Conservation (phyloP, 2,797 vertebrate species). For the Peromyscus eremicus region DNA sequence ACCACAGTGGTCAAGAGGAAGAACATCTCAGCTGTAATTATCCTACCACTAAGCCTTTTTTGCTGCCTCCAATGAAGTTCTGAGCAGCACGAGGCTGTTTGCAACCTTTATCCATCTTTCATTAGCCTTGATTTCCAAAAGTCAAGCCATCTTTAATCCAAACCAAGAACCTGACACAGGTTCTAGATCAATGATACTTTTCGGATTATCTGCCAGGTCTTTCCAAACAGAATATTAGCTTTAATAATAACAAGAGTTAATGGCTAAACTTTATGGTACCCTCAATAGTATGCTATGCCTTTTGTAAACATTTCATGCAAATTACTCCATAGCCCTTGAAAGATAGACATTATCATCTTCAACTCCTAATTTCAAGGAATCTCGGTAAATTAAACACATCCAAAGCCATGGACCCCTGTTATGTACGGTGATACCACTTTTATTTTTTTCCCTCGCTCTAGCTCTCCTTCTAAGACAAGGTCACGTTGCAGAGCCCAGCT, state of each 20-base stretch:
- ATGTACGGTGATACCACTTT: background rate
- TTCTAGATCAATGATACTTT: conserved; percentile 11
- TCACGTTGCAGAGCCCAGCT: background rate
- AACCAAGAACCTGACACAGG: conserved; percentile 37
- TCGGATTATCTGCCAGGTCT: background rate
- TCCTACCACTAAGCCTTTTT: background rate
- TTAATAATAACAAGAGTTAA: background rate
- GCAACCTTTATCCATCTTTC: conserved; percentile 49
- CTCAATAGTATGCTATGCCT: background rate
- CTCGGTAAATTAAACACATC: background rate
- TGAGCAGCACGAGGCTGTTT: conserved; percentile 27
- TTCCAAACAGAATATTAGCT: conserved; percentile 35
- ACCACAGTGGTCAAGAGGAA: conserved; percentile 22
- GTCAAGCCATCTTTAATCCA: conserved; percentile 38
- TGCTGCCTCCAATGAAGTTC: conserved; percentile 12
- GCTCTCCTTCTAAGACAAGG: background rate
- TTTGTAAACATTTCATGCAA: background rate
- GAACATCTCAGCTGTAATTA: conserved; percentile 2
- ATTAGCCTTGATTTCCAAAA: conserved; percentile 57
- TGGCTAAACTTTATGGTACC: background rate
- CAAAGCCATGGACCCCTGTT: conserved; percentile 8
- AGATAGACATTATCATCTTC: background rate
- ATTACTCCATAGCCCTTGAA: background rate
- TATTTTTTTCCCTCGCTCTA: background rate
- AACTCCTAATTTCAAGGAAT: background rate